Percentiles rank a stretch among this genome's conserved stretches.
Conservation (phyloP, 1,140 invertebrate genomes). For the Listronotus bonariensis region DNA sequence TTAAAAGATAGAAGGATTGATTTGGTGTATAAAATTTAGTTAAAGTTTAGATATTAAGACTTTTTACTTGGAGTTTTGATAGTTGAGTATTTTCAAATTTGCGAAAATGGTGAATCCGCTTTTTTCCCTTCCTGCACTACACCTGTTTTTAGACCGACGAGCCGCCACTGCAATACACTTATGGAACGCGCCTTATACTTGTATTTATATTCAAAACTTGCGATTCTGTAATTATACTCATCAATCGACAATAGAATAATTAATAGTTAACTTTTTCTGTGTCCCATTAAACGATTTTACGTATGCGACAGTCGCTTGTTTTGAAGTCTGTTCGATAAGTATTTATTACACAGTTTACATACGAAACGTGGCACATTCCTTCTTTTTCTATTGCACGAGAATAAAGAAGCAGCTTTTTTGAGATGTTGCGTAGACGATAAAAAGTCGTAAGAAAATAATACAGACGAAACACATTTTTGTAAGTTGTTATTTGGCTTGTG, state of each 20-base stretch:
- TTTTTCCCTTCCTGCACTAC: too few species aligned
- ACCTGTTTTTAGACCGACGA: too few species aligned
- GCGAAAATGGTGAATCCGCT: too few species aligned
- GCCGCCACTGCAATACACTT: too few species aligned
- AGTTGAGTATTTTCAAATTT: too few species aligned
- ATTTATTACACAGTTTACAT: background rate
- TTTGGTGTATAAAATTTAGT: too few species aligned
- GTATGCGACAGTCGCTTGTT: slow-evolving; percentile 5
- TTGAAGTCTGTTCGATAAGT: background rate
- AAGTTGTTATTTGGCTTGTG: slow-evolving; percentile 3
- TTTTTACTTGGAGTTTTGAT: too few species aligned
- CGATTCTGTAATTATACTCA: slow-evolving; percentile 10
- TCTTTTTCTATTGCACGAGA: slow-evolving; percentile 11
- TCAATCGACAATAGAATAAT: slow-evolving; percentile 23
- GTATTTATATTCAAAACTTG: background rate
- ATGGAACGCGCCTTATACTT: too few species aligned
- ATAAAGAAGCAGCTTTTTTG: background rate
- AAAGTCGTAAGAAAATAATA: slow-evolving; percentile 9
- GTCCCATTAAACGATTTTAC: slow-evolving; percentile 11
- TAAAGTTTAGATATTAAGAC: too few species aligned
- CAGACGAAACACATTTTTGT: slow-evolving; percentile 4
- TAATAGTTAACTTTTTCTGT: slow-evolving; percentile 26
- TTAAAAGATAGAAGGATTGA: too few species aligned
- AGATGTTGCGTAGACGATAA: too few species aligned
- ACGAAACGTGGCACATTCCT: background rate